These are phyloP conservation scores for Gisinianus flammeolus DNA, from an alignment of 2,888 invertebrate species.

Conservation along the genomic window DNA sequence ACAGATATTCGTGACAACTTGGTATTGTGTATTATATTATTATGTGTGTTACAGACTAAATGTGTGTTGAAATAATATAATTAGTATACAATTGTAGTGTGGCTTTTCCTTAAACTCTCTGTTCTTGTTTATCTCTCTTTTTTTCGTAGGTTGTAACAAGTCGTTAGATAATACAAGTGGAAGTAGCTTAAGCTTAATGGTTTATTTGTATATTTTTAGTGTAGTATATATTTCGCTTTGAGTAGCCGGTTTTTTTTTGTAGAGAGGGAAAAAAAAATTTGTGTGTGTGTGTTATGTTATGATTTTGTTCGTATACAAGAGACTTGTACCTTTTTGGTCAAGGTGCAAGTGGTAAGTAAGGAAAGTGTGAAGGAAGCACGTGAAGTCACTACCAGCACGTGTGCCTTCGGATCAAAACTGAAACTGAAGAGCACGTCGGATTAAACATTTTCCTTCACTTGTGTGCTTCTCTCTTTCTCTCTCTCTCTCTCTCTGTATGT, in stretches of 20 bases:
- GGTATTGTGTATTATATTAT: too few species aligned
- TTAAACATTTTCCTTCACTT: conserved; percentile 44
- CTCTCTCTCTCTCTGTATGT: conserved; percentile 5
- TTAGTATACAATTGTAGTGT: too few species aligned
- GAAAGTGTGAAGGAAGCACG: conserved; percentile 46
- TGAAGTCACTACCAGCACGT: conserved; percentile 51
- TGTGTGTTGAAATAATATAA: too few species aligned
- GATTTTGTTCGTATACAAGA: conserved; percentile 27
- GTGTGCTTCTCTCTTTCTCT: conserved; percentile 15
- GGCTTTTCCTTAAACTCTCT: neutral
- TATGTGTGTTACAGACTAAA: too few species aligned
- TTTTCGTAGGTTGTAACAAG: neutral
- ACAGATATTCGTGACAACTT: too few species aligned
- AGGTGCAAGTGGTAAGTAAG: conserved; percentile 55
- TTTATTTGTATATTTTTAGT: neutral
- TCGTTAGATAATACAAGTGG: neutral
- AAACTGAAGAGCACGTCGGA: conserved; percentile 46
- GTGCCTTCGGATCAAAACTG: conserved; percentile 53
- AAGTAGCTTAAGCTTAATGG: neutral
- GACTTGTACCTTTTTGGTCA: conserved; percentile 53
- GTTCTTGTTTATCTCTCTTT: neutral
- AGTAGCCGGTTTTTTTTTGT: neutral
- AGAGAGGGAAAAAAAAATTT: neutral
- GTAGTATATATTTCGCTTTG: neutral
- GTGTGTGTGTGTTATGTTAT: neutral